phyloP scores from a whole-genome alignment of 2,888 invertebrate genomes.

The Lasiommata megera region DNA sequence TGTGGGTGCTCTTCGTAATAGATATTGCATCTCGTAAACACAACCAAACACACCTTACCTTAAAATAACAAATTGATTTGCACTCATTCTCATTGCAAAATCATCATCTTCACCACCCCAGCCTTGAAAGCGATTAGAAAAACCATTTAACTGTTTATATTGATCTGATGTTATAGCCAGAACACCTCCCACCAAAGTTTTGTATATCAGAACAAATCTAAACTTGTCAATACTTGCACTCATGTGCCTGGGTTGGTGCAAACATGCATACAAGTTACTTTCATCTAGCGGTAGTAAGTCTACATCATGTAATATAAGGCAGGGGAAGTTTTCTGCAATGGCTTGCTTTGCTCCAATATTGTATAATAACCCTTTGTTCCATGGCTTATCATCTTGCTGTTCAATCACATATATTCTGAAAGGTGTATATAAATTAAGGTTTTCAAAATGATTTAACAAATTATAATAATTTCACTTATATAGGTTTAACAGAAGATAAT shows the following conservation, averaged over 20 bases:
- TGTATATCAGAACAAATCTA: conserved; percentile 48
- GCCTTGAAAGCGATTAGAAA: conserved; percentile 62
- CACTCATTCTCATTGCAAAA: conserved; percentile 48
- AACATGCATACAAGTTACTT: conserved; percentile 91
- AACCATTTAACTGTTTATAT: conserved; percentile 56
- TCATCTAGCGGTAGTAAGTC: conserved; percentile 92
- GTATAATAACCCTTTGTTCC: conserved; percentile 93
- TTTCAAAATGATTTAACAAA: too few species aligned
- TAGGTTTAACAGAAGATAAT: too few species aligned
- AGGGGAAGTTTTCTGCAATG: conserved; percentile 86
- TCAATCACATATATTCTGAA: conserved; percentile 90
- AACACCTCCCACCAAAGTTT: conserved; percentile 61
- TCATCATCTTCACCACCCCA: conserved; percentile 79
- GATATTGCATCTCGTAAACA: not conserved
- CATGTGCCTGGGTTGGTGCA: conserved; percentile 91
- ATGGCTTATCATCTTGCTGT: conserved; percentile 88
- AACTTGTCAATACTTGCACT: conserved; percentile 93
- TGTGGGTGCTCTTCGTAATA: too few species aligned
- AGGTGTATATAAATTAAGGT: too few species aligned
- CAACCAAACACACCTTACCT: conserved; percentile 43
- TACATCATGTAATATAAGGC: conserved; percentile 94
- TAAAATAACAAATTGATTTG: conserved; percentile 45
- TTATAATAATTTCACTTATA: too few species aligned
- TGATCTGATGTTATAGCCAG: conserved; percentile 59
- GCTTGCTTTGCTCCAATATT: conserved; percentile 92